Evolutionary conservation across 2,888 invertebrate species (phyloP).

Genomic region (Himalopsyche tibetana): DNA sequence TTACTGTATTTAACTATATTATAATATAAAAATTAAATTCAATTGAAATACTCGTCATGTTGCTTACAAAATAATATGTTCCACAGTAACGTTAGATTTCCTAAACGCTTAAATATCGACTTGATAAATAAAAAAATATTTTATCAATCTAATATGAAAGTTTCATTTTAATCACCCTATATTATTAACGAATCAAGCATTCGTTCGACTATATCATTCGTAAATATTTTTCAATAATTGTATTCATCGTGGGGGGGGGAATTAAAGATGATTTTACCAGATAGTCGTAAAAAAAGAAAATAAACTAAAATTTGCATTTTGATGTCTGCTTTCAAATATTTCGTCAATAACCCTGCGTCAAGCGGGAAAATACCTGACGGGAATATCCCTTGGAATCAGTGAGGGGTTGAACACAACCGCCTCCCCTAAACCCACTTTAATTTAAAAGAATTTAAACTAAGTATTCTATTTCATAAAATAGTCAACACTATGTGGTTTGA

Average conservation of each 20-base stretch:
- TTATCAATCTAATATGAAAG: too few relatives aligned
- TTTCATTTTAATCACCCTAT: background rate
- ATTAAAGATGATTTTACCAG: constrained; percentile 8
- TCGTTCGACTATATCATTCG: background rate
- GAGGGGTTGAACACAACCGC: background rate
- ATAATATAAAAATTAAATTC: too few relatives aligned
- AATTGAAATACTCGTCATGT: too few relatives aligned
- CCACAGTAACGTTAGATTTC: too few relatives aligned
- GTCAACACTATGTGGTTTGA: too few relatives aligned
- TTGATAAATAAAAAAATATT: too few relatives aligned
- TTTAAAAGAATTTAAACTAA: too few relatives aligned
- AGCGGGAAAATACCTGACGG: constrained; percentile 51
- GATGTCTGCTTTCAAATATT: constrained; percentile 56
- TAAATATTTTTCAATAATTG: background rate
- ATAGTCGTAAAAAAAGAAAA: constrained; percentile 47
- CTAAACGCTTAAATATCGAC: too few relatives aligned
- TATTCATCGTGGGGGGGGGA: background rate
- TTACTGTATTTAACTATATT: too few relatives aligned
- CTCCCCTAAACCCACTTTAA: background rate
- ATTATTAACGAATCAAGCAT: background rate
- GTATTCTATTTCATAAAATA: too few relatives aligned
- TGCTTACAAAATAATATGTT: too few relatives aligned
- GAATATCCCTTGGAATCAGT: constrained; percentile 1
- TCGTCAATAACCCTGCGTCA: constrained; percentile 54
- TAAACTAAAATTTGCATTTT: constrained; percentile 63